These are phyloP conservation scores for Lasioglossum lativentre DNA, from an alignment of 2,888 invertebrate genomes.

Conservation along the genomic window DNA sequence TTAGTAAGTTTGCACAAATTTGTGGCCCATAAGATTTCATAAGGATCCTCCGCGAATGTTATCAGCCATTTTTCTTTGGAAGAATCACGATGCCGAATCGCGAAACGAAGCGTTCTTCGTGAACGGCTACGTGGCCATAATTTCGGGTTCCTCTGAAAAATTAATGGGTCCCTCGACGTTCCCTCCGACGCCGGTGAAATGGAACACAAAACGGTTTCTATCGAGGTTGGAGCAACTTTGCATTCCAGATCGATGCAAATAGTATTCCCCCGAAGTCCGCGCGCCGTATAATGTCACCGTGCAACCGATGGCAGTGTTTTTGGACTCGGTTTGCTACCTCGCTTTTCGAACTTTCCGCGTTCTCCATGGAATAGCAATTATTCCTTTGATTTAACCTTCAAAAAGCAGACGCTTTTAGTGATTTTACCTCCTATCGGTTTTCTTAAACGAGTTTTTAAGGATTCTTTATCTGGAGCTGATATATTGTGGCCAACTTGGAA, in stretches of 20 bases:
- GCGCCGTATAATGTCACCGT: neutral
- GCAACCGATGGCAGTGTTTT: neutral
- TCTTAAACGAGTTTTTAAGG: neutral
- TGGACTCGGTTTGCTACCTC: neutral
- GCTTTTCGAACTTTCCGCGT: neutral
- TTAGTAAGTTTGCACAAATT: neutral
- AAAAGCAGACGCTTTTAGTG: neutral
- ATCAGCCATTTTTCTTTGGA: neutral
- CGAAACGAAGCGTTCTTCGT: neutral
- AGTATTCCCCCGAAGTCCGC: neutral
- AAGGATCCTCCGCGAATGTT: neutral
- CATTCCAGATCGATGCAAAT: constrained; percentile 1
- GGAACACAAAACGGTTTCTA: neutral
- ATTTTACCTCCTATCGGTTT: neutral
- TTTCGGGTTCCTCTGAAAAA: neutral
- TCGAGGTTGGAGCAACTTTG: constrained; percentile 7
- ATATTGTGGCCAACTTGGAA: neutral
- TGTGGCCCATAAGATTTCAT: neutral
- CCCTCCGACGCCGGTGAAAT: neutral
- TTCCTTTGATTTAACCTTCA: neutral
- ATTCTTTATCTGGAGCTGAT: neutral
- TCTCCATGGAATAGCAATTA: neutral
- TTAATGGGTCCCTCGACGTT: neutral
- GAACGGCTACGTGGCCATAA: neutral
- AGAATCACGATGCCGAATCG: neutral